A percentile compares a stretch with the other conserved stretches of the same genome.
Conservation (phyloP, 1,140 invertebrate genomes). For the Metopolophium dirhodum region DNA sequence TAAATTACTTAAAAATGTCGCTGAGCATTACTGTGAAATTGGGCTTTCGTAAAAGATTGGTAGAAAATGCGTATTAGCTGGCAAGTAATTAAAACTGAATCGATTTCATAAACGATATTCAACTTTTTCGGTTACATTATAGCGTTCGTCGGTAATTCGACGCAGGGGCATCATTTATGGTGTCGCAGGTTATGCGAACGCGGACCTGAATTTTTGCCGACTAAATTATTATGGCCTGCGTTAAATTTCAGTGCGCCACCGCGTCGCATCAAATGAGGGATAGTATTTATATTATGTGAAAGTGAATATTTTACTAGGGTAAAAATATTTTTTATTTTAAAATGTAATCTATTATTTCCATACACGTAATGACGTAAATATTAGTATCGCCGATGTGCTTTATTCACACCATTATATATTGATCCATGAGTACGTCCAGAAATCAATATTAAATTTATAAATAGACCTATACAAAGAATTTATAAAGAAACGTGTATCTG, state of each 20-base stretch:
- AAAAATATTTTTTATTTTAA: not conserved
- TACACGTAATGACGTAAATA: not conserved
- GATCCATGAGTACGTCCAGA: too few species aligned
- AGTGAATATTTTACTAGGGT: not conserved
- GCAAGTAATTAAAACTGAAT: conserved; percentile 18
- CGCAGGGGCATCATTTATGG: too few species aligned
- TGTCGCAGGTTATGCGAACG: not conserved
- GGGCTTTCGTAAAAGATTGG: conserved; percentile 18
- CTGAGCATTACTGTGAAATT: conserved; percentile 33
- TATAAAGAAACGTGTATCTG: too few species aligned
- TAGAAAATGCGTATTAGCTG: conserved; percentile 6
- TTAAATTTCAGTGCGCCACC: not conserved
- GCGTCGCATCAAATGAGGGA: not conserved
- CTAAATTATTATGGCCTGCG: not conserved
- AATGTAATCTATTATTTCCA: not conserved
- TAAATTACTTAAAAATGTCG: conserved; percentile 55
- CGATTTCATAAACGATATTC: conserved; percentile 1
- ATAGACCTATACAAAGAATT: too few species aligned
- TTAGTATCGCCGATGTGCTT: not conserved
- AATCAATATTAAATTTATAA: too few species aligned
- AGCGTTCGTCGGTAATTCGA: not conserved
- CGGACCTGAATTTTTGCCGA: not conserved
- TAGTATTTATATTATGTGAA: not conserved
- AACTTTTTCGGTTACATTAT: not conserved
- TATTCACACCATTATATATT: not conserved